These are phyloP conservation scores for Archips crataeganus DNA, from an alignment of 2,888 invertebrate genomes.

Conservation along the genomic window DNA sequence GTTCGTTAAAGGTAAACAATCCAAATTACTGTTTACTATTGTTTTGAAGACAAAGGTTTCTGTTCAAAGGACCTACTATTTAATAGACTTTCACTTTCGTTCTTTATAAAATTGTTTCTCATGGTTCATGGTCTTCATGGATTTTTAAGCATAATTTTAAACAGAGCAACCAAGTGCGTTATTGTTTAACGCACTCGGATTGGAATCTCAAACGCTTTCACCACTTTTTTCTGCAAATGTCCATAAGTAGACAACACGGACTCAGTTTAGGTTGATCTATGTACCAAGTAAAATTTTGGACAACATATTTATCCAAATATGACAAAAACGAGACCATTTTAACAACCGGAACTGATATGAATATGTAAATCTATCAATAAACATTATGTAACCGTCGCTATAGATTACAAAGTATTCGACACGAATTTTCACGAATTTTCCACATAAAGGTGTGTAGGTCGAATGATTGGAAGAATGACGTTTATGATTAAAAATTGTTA, in stretches of 20 bases:
- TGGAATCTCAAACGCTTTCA: too few relatives aligned
- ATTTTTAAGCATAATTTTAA: background rate
- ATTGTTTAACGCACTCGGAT: too few relatives aligned
- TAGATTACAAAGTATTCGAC: conserved; percentile 10
- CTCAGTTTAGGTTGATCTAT: background rate
- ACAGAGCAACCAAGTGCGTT: background rate
- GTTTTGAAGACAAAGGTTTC: too few relatives aligned
- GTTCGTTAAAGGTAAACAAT: too few relatives aligned
- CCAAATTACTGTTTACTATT: too few relatives aligned
- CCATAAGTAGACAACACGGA: background rate
- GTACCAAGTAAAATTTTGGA: background rate
- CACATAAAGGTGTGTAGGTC: background rate
- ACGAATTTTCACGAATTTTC: conserved; percentile 14
- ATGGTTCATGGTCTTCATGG: background rate
- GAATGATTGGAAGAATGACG: conserved; percentile 23
- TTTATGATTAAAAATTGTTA: conserved; percentile 1
- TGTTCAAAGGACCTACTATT: too few relatives aligned
- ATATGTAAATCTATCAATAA: conserved; percentile 9
- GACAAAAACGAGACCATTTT: background rate
- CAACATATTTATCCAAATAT: background rate
- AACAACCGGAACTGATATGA: conserved; percentile 13
- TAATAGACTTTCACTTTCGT: too few relatives aligned
- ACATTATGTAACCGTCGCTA: conserved; percentile 4
- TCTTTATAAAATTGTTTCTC: too few relatives aligned
- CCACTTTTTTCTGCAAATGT: too few relatives aligned